Conservation (phyloP, 2,113 vertebrate species). For the Elephas maximus region DNA sequence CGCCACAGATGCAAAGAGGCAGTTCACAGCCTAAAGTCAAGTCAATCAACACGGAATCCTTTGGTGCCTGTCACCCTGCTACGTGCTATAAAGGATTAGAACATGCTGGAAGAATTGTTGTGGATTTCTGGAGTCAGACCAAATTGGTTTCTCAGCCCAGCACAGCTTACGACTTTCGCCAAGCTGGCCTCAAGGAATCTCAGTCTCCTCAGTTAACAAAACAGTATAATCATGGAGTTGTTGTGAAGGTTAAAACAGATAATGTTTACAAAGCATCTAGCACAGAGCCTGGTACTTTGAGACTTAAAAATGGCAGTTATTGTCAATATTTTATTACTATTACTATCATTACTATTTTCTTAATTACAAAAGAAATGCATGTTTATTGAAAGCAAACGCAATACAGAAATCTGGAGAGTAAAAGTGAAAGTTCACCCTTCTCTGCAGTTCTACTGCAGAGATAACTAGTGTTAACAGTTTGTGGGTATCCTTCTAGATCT, state of each 20-base stretch:
- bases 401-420: not conserved
- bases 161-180: not conserved
- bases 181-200: not conserved
- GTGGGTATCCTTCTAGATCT: not conserved
- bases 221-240: not conserved
- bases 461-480: no score
- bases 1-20: not conserved
- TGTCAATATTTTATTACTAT: not conserved
- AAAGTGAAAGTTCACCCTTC: not conserved
- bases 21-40: not conserved
- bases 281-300: not conserved
- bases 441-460: no score
- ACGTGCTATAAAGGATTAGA: not conserved
- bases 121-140: not conserved
- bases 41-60: not conserved
- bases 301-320: constrained; percentile 6
- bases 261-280: not conserved
- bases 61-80: no score
- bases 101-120: not conserved
- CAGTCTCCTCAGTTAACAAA: not conserved
- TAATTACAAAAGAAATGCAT: not conserved
- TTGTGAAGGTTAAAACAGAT: not conserved
- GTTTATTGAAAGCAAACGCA: not conserved
- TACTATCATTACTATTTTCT: not conserved
- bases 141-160: not conserved